Percentiles rank a stretch among this genome's conserved stretches.
These are phyloP conservation scores for Rhea pennata DNA, from an alignment of 2,113 vertebrate species.

Conservation along the genomic window DNA sequence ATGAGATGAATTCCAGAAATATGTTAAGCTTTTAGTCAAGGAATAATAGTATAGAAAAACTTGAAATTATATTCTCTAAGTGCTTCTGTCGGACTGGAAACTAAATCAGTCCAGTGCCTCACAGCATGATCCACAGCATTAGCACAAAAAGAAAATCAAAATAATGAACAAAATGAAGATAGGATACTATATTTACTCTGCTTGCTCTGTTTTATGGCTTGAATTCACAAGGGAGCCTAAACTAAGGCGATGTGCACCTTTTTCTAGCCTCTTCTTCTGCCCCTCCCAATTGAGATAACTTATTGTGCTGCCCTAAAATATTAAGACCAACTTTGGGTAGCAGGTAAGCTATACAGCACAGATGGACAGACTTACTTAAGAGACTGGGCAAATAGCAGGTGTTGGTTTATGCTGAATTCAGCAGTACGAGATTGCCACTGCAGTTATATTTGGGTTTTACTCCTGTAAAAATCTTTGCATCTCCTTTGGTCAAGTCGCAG, in stretches of 20 bases:
- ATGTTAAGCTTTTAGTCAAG: neutral
- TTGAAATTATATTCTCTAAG: neutral
- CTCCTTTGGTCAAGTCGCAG: neutral
- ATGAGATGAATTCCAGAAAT: neutral
- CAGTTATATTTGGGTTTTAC: neutral
- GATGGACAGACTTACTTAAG: neutral
- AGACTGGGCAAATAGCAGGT: neutral
- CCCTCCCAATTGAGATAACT: neutral
- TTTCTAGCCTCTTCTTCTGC: rapidly evolving
- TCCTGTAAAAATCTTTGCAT: neutral
- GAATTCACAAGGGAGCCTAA: neutral
- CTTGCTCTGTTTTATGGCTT: neutral
- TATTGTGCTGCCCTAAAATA: neutral
- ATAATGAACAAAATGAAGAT: neutral
- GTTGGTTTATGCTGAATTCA: neutral
- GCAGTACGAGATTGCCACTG: neutral
- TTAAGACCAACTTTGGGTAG: neutral
- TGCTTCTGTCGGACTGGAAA: neutral
- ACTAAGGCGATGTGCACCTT: neutral
- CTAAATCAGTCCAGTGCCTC: neutral
- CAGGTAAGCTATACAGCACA: neutral
- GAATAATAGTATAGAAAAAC: neutral
- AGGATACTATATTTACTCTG: neutral
- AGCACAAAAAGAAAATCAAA: neutral
- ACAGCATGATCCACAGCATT: neutral